Percentiles rank a stretch among this genome's conserved stretches.
phyloP scores from a whole-genome alignment of 2,113 vertebrate species.

The Corythoichthys intestinalis region DNA sequence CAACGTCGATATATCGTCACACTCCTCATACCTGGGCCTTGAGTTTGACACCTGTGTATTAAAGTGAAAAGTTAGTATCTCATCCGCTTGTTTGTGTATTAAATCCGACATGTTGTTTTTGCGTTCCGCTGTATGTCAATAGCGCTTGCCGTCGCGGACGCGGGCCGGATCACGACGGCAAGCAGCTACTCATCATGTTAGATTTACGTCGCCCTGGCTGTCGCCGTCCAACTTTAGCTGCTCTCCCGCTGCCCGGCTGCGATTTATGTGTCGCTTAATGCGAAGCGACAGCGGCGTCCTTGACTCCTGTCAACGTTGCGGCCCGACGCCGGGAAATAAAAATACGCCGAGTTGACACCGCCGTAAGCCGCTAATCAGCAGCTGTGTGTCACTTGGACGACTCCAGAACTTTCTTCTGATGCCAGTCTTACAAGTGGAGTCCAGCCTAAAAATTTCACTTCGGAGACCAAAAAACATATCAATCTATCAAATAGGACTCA shows the following conservation, averaged over 20 bases:
- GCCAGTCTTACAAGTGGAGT: background rate
- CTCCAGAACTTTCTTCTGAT: background rate
- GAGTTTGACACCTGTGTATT: too few species aligned
- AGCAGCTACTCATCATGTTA: slow-evolving; percentile 35
- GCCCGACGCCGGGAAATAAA: slow-evolving; percentile 41
- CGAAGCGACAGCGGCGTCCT: slow-evolving; percentile 68
- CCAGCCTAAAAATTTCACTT: background rate
- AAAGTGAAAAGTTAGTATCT: background rate
- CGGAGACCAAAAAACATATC: too few species aligned
- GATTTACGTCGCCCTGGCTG: slow-evolving; percentile 66
- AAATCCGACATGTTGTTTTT: slow-evolving; percentile 2
- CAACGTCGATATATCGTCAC: too few species aligned
- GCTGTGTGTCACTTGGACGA: slow-evolving; percentile 46
- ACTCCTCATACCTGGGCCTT: too few species aligned
- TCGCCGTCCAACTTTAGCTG: slow-evolving; percentile 51
- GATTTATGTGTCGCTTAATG: slow-evolving; percentile 70
- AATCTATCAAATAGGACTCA: too few species aligned
- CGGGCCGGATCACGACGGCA: background rate
- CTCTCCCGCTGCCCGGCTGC: slow-evolving; percentile 40
- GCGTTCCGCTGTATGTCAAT: slow-evolving; percentile 1
- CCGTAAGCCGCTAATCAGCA: slow-evolving; percentile 63
- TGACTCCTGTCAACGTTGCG: slow-evolving; percentile 68
- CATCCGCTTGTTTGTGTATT: background rate
- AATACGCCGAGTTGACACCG: slow-evolving; percentile 55
- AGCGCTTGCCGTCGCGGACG: background rate